Evolutionary conservation across 2,888 invertebrate species (phyloP).

Genomic region (Thera britannica): DNA sequence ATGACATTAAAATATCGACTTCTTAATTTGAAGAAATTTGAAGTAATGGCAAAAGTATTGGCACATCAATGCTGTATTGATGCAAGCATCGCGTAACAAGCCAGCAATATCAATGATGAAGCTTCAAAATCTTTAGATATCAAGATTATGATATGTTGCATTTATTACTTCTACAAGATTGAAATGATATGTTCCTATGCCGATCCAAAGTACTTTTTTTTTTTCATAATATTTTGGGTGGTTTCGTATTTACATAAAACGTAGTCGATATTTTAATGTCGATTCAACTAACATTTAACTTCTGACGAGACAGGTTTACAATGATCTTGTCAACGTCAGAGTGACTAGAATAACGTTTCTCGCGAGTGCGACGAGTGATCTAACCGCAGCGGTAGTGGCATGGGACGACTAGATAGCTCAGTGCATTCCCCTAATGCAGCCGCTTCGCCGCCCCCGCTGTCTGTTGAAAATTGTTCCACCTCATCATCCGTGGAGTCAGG

Average conservation of each 20-base stretch:
- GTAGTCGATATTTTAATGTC: slow-evolving; percentile 73
- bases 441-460: slow-evolving; percentile 87
- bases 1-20: slow-evolving; percentile 75
- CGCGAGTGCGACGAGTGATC: slow-evolving; percentile 87
- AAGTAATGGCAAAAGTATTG: slow-evolving; percentile 3
- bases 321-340: slow-evolving; percentile 39
- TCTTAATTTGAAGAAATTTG: slow-evolving; percentile 26
- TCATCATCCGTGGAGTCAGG: slow-evolving; percentile 92
- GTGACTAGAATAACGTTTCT: slow-evolving; percentile 91
- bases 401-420: slow-evolving; percentile 72
- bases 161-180: slow-evolving; percentile 50
- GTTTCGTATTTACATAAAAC: not conserved
- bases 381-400: slow-evolving; percentile 63
- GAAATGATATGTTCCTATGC: slow-evolving; percentile 67
- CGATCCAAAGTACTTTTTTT: slow-evolving; percentile 42
- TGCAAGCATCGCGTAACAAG: slow-evolving; percentile 14
- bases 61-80: not conserved
- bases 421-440: slow-evolving; percentile 69
- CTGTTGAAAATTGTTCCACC: slow-evolving; percentile 93
- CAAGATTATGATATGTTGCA: slow-evolving; percentile 70
- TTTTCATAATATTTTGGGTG: not conserved
- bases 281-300: slow-evolving; percentile 66
- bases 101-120: not conserved
- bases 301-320: slow-evolving; percentile 50
- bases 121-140: not conserved